Evolutionary conservation across 2,888 invertebrate genomes (phyloP).

Genomic region (Meandrusa payeni): DNA sequence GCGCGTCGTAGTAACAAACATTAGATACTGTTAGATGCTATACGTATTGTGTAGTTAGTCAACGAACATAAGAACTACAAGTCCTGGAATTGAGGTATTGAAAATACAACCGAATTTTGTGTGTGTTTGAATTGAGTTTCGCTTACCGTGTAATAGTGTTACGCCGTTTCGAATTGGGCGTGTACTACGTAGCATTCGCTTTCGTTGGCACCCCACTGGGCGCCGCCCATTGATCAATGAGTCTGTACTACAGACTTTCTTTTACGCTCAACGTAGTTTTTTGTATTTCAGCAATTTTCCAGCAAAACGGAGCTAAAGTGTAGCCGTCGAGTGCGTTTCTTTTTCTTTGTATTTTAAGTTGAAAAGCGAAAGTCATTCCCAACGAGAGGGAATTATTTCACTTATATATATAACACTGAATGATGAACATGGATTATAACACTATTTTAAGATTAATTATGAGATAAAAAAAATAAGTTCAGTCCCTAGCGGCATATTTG

Average conservation of each 20-base stretch:
- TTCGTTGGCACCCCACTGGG: slow-evolving; percentile 61
- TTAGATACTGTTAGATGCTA: slow-evolving; percentile 32
- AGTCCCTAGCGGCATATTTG: no score
- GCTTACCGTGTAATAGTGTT: slow-evolving; percentile 22
- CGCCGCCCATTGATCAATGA: slow-evolving; percentile 64
- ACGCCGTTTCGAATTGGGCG: slow-evolving; percentile 25
- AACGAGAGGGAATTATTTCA: slow-evolving; percentile 9
- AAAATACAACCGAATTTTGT: slow-evolving; percentile 6
- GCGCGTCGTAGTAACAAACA: slow-evolving; percentile 41
- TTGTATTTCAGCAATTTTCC: slow-evolving; percentile 39
- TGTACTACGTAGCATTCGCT: slow-evolving; percentile 56
- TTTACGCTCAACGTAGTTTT: slow-evolving; percentile 59
- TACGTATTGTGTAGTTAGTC: background rate
- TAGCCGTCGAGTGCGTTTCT: slow-evolving; percentile 16
- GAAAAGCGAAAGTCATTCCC: slow-evolving; percentile 30
- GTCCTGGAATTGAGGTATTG: background rate
- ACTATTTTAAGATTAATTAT: no score
- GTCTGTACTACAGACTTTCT: slow-evolving; percentile 63
- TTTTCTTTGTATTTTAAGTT: slow-evolving; percentile 18
- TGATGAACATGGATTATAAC: no score
- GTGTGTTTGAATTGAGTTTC: slow-evolving; percentile 32
- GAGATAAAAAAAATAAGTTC: no score
- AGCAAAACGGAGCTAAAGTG: slow-evolving; percentile 22
- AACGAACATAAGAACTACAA: slow-evolving; percentile 1
- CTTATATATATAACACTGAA: no score